A percentile compares a stretch with the other conserved stretches of the same genome.
Conservation (phyloP, 2,797 vertebrate species). For the Notamacropus eugenii region DNA sequence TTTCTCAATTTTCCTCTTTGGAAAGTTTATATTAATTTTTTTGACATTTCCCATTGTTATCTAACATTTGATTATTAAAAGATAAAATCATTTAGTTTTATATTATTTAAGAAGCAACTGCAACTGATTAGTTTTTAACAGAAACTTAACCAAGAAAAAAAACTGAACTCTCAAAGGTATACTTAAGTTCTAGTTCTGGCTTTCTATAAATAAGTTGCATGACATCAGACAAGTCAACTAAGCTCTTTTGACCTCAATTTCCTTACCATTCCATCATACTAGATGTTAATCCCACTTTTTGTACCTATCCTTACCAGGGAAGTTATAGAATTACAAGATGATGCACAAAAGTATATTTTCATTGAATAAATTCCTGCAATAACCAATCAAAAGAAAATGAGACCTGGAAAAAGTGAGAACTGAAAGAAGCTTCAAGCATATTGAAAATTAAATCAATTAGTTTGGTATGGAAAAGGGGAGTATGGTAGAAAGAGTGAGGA, state of each 20-base stretch:
- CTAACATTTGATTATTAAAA: neutral
- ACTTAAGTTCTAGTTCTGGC: neutral
- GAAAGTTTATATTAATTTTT: neutral
- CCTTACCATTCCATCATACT: neutral
- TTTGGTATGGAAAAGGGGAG: neutral
- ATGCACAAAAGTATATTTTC: neutral
- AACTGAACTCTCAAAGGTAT: neutral
- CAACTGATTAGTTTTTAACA: neutral
- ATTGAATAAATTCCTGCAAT: neutral
- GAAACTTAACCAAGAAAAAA: neutral
- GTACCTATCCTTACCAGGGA: neutral
- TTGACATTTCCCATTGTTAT: neutral
- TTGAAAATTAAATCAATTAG: neutral
- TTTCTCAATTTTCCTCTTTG: neutral
- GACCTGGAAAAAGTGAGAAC: neutral
- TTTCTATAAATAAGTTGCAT: neutral
- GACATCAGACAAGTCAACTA: neutral
- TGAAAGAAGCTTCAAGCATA: neutral
- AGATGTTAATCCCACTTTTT: neutral
- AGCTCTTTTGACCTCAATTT: neutral
- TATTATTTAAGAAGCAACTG: neutral
- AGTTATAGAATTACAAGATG: neutral
- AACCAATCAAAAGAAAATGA: neutral
- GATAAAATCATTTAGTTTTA: neutral
- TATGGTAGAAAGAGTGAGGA: neutral